Base-by-base conservation (phyloP, 1,140 invertebrate genomes). In the Trichoplusia ni region DNA sequence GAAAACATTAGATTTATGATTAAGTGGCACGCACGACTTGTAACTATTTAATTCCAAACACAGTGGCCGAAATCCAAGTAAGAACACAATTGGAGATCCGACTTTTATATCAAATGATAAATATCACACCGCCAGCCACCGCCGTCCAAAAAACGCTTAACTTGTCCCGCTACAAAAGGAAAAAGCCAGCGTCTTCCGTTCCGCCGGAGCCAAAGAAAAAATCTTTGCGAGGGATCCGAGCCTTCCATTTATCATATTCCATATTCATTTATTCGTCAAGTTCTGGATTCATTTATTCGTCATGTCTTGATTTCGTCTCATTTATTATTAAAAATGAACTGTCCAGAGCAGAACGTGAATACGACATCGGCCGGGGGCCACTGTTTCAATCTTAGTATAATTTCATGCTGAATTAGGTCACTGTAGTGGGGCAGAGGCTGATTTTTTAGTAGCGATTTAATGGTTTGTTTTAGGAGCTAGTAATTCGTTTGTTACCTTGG, bases 291-390 rank as follows among this genome's bases (percentile, higher is more conserved):
- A 91, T 91, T 91, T 91, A 91, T 91, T 91, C 90, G 89, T 90
- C 90, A 87, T 86, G 88, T 89, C 87, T 89, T 91, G 89, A 91
- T 91, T 91, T 91, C 90, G 81, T 90, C 84, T 90, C 89, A 90
- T 91, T 91, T 91, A 89, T 90, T 91, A 91, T 91, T 91, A 91
- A 91, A 91, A 91, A 91, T 91, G 90, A 91, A 87, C 89, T 91
- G 90, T 91, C 90, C 82, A 67, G 64, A 84, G 79, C 90, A 91
- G 81, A 83, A 73, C 71, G 75, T 72, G 84, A 76, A 75, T 73
- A 79, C 81, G 81, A 86, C 81, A 77, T 80, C 72, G 77, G 78
- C 73, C 78, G 49, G 71, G 74, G 77, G 82, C 83, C 81, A 90
- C 82, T 82, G 84, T 86, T 90, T 84, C 82, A 88, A 90, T 88